These are phyloP conservation scores for Chondrilla cf. caribensis DNA, from an alignment of 37 sponge, comb jelly and placozoan species.

Conservation along the genomic window DNA sequence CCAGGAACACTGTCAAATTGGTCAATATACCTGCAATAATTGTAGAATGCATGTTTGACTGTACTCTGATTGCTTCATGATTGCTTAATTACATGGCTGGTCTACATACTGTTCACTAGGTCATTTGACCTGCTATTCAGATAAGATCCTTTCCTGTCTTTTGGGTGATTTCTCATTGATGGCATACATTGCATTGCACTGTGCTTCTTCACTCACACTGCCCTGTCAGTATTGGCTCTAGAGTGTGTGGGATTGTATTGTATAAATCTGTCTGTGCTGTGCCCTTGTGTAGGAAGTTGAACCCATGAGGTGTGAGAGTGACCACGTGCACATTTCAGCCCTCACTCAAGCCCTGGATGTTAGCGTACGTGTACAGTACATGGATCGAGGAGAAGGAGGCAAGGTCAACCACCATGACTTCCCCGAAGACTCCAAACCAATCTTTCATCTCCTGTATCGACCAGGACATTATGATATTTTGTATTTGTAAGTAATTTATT, in stretches of 20 bases:
- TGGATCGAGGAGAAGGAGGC: slow-evolving; percentile 92
- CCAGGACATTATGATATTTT: slow-evolving; percentile 98
- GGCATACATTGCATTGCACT: too few relatives aligned
- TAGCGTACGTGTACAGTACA: slow-evolving; percentile 83
- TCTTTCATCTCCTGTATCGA: slow-evolving; percentile 85
- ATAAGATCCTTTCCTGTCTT: too few relatives aligned
- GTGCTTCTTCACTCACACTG: too few relatives aligned
- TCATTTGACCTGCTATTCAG: too few relatives aligned
- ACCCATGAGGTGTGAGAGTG: slow-evolving; percentile 93
- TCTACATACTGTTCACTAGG: too few relatives aligned
- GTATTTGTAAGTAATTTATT: slow-evolving; percentile 44
- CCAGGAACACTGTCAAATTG: background rate
- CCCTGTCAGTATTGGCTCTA: too few relatives aligned
- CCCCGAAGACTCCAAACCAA: slow-evolving; percentile 67
- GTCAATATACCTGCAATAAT: background rate
- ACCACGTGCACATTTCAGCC: slow-evolving; percentile 94
- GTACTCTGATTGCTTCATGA: too few relatives aligned
- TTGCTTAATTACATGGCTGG: too few relatives aligned
- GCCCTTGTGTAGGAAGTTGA: slow-evolving; percentile 97
- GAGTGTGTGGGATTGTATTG: too few relatives aligned
- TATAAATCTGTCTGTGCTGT: too few relatives aligned
- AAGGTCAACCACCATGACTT: slow-evolving; percentile 84
- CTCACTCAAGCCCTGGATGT: slow-evolving; percentile 82
- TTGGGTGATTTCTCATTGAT: too few relatives aligned
- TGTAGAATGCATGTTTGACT: too few relatives aligned